Conservation (phyloP, 1,140 invertebrate genomes). For the Drosophila carrolli region DNA sequence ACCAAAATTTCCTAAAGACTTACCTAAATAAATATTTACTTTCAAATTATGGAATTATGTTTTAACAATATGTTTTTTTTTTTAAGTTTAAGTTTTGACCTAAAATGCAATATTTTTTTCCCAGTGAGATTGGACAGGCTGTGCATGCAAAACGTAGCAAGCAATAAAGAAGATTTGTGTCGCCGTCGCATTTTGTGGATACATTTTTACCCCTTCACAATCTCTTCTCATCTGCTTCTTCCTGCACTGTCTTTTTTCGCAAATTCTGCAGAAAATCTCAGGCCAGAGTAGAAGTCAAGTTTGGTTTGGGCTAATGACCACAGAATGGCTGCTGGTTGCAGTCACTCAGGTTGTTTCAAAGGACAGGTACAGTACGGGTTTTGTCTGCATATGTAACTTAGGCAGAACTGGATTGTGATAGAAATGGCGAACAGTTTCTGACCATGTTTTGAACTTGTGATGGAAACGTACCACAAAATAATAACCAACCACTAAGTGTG, state of each 20-base stretch:
- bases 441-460: conserved; percentile 8
- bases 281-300: conserved; percentile 68
- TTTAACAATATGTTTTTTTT: too few species aligned
- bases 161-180: conserved; percentile 82
- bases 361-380: conserved; percentile 15
- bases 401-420: neutral
- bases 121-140: conserved; percentile 22
- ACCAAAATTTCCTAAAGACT: too few species aligned
- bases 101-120: neutral
- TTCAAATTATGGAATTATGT: too few species aligned
- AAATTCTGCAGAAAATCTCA: conserved; percentile 73
- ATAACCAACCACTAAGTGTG: neutral
- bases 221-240: conserved; percentile 22
- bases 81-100: neutral
- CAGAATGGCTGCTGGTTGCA: conserved; percentile 77
- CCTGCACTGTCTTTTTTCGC: conserved; percentile 43
- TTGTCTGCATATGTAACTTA: conserved; percentile 24
- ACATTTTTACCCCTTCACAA: conserved; percentile 44
- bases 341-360: conserved; percentile 46
- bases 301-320: conserved; percentile 81
- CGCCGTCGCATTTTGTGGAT: conserved; percentile 74
- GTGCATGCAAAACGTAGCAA: conserved; percentile 71
- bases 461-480: conserved; percentile 4
- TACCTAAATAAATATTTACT: too few species aligned
- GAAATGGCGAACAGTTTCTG: neutral